phyloP scores from a whole-genome alignment of 2,888 invertebrate species.

The Syrphus vitripennis region DNA sequence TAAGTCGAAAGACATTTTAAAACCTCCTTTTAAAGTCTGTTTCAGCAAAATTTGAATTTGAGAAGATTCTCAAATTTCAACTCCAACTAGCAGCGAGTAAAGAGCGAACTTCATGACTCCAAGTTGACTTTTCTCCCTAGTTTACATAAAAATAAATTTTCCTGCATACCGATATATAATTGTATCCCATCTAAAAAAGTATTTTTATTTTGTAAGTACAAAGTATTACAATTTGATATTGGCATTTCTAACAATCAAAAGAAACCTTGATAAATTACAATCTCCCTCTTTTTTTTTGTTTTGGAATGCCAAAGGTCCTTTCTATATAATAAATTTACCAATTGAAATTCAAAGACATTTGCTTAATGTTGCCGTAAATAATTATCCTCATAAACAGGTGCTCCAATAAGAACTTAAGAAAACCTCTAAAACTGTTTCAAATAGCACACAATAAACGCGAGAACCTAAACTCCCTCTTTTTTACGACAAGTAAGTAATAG shows the following conservation, averaged over 20 bases:
- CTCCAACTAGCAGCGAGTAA: no score
- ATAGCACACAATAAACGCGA: slow-evolving; percentile 23
- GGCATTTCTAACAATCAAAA: background rate
- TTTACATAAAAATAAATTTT: background rate
- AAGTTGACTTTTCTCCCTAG: no score
- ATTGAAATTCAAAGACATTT: slow-evolving; percentile 59
- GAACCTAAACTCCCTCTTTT: background rate
- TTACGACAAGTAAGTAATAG: background rate
- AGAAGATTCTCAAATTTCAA: no score
- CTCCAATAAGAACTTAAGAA: slow-evolving; percentile 1
- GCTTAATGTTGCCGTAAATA: slow-evolving; percentile 57
- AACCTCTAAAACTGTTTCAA: slow-evolving; percentile 21
- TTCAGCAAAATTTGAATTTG: no score
- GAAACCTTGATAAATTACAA: slow-evolving; percentile 51
- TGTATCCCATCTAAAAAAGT: background rate
- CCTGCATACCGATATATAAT: no score
- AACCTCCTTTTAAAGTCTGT: no score
- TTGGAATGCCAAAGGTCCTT: slow-evolving; percentile 34
- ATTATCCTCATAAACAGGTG: slow-evolving; percentile 53
- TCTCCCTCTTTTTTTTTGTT: background rate
- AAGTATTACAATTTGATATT: background rate
- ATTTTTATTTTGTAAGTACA: background rate
- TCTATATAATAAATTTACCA: slow-evolving; percentile 25
- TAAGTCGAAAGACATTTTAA: no score
- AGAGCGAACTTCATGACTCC: no score